Base-by-base conservation (phyloP, 1,140 invertebrate species). In the Mamestra configurata region DNA sequence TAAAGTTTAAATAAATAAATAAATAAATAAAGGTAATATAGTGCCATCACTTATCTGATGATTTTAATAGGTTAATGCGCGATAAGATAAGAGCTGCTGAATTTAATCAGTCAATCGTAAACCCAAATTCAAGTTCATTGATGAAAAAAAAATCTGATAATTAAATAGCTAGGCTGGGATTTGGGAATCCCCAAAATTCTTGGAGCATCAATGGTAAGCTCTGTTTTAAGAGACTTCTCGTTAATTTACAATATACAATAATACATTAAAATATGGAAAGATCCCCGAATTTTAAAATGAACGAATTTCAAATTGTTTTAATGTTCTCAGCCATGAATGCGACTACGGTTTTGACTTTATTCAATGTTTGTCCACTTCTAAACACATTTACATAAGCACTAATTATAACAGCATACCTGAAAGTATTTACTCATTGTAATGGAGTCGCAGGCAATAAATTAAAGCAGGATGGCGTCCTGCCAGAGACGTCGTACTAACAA, bases 341-440 rank as follows among this genome's bases (percentile, higher is more conserved):
- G n/a, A 11, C 7, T 15, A 13, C 20, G 18, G 13, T 20, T 51
- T 51, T 15, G 13, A 46, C 43, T 1, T 46, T 46, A 15, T 15
- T 15, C 43, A 49, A 49, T 35, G 46, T 31, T 3, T 31, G 27
- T 31, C 27, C 27, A 31, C 27, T 31, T 31, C 15, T 35, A 51
- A 20, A 51, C 13, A 24, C 46, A 53, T 53, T 49, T 35, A 71
- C 68, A 71, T 20, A 71, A 71, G 46, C 68, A 71, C 68, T 71
- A 71, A 71, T 71, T 71, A 53, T 71, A 71, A 71, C 46, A 24
- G 46, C 68, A 53, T 51, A 55, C 71, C 18, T 57, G 31, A 24
- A 27, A 73, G 71, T 57, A 57, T 73, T 73, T 73, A 73, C 35
- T 73, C 49, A 57, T 57, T 73, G 71, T 57, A 57, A 73, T 73